Base-by-base conservation (phyloP, 1,140 invertebrate species). In the Halyomorpha halys region DNA sequence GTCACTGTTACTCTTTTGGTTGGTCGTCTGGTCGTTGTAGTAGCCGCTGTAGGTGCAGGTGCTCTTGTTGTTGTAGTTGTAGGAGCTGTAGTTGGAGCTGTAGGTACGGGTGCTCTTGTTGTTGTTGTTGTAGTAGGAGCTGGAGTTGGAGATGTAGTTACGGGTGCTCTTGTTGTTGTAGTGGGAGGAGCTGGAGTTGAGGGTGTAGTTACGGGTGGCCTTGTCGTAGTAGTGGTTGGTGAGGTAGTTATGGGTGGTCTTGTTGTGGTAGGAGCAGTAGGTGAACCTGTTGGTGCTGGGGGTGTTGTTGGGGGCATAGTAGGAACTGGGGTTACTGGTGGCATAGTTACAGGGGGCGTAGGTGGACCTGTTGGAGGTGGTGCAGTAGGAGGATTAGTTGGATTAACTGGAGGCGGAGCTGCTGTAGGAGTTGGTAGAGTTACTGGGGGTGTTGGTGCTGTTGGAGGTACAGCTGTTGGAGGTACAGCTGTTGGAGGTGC, bases 11-110 rank as follows among this genome's bases (percentile, higher is more conserved):
- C 47, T 49, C 11, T 49, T 21, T 21, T 49, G 6, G 47, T 49
- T 49, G 47, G 47, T 21, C 47, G n/a, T 49, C 47, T 49, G 6
- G 47, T 49, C n/a, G 47, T 49, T 19, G 47, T 49, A 19, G 47
- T 49, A n/a, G 47, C 21, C 2, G 47, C n/a, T 21, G 47, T 49
- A 8, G 47, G 6, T 11, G 47, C 11, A 49, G n/a, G 11, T 8
- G 45, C 3, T 5, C 45, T 15, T 15, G 45, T 4, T 47, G 45
- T 47, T 18, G 45, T 47, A 47, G 45, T 47, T 47, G 45, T 47
- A n/a, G 47, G 4, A 21, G 47, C 5, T 19, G 47, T 2, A 19
- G 47, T 1, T 4, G 47, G 6, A 1, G 16, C 3, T 19, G 47
- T 49, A 49, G 21, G n/a, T 49, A 14, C 5, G 2, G 47, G 1